Conservation (phyloP, 2,888 invertebrate genomes). For the Abrostola triplasia region DNA sequence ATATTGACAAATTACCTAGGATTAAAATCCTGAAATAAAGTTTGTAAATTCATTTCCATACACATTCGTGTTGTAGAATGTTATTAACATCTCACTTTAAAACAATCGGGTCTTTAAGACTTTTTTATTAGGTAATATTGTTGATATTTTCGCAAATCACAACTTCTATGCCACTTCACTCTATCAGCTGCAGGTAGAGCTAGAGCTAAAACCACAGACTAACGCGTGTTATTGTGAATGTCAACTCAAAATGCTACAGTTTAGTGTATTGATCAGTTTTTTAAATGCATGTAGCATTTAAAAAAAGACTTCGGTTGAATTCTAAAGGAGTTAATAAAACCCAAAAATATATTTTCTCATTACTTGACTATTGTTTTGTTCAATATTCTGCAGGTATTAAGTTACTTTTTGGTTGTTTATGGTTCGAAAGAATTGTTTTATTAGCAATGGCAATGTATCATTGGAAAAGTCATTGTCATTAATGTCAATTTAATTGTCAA, state of each 20-base stretch:
- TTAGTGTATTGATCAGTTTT: too few relatives aligned
- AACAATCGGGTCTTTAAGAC: slow-evolving; percentile 41
- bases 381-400: too few relatives aligned
- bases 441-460: not conserved
- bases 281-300: too few relatives aligned
- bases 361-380: too few relatives aligned
- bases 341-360: too few relatives aligned
- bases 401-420: too few relatives aligned
- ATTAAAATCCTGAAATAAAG: slow-evolving; percentile 96
- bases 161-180: slow-evolving; percentile 22
- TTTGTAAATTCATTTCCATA: slow-evolving; percentile 94
- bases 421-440: not conserved
- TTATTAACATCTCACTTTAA: slow-evolving; percentile 68
- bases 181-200: slow-evolving; percentile 25
- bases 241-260: not conserved
- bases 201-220: not conserved
- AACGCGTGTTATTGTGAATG: not conserved
- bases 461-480: not conserved
- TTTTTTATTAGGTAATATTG: slow-evolving; percentile 18
- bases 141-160: slow-evolving; percentile 41
- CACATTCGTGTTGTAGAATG: slow-evolving; percentile 74
- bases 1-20: slow-evolving; percentile 91
- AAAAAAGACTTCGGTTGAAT: too few relatives aligned
- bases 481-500: not conserved
- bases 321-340: too few relatives aligned